Conservation (phyloP, 2,113 vertebrate species). For the Prionailurus bengalensis region DNA sequence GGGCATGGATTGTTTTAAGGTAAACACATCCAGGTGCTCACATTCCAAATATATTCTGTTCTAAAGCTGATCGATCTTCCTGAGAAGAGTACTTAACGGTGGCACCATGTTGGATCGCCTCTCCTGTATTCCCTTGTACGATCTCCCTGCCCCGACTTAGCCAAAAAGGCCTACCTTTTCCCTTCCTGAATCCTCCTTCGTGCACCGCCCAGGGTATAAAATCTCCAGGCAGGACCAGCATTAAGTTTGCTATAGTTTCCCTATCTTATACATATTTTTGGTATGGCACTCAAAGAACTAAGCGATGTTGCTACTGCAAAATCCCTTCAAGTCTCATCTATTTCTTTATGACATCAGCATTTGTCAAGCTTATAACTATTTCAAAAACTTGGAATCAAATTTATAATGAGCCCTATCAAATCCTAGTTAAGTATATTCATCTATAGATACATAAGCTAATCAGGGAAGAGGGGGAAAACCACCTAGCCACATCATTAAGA, state of each 20-base stretch:
- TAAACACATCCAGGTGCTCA: not conserved
- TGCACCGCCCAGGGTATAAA: not conserved
- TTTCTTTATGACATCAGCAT: not conserved
- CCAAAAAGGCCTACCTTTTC: not conserved
- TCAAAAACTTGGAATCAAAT: conserved; percentile 11
- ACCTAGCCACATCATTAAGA: not conserved
- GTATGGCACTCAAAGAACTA: not conserved
- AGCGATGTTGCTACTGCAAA: not conserved
- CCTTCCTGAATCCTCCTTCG: not conserved
- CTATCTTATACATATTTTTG: not conserved
- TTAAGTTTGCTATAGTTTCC: not conserved
- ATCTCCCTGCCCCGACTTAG: not conserved
- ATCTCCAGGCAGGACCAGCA: not conserved
- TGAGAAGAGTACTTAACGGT: not conserved
- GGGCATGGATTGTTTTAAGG: not conserved
- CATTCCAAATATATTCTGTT: not conserved
- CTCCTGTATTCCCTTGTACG: not conserved
- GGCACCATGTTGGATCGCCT: not conserved
- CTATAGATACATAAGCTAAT: not conserved
- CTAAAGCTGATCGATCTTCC: not conserved
- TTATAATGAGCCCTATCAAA: not conserved
- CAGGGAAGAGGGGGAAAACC: not conserved
- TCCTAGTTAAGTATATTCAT: not conserved
- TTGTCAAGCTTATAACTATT: not conserved
- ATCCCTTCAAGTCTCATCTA: not conserved